Evolutionary conservation across 2,797 vertebrate genomes (phyloP).

Genomic region (Gymnothorax javanicus): DNA sequence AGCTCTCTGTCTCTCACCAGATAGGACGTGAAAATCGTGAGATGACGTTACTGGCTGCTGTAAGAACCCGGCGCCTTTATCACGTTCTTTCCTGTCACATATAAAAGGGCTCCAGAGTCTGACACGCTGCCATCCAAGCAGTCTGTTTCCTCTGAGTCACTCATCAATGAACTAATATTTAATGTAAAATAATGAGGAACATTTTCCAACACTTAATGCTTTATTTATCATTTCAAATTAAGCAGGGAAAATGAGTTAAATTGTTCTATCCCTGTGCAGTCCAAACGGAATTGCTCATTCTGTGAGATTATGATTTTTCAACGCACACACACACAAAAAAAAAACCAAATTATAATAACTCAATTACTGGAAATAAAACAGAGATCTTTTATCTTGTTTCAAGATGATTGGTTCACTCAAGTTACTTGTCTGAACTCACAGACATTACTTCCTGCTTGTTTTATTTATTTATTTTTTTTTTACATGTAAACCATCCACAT

Average conservation of each 20-base stretch:
- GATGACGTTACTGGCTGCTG: background rate
- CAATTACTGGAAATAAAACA: background rate
- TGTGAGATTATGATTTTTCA: background rate
- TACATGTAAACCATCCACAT: background rate
- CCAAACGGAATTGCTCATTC: background rate
- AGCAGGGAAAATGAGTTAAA: background rate
- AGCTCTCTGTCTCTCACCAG: background rate
- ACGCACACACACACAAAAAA: background rate
- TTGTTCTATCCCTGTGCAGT: background rate
- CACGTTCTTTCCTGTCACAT: background rate
- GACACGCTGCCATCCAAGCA: background rate
- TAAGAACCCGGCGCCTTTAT: background rate
- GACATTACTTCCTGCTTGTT: background rate
- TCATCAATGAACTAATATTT: background rate
- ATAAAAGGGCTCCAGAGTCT: background rate
- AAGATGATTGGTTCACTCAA: background rate
- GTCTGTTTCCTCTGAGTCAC: background rate
- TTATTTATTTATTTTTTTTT: background rate
- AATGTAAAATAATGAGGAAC: background rate
- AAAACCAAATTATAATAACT: background rate
- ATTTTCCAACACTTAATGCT: background rate
- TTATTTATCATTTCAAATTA: background rate
- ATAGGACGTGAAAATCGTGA: background rate
- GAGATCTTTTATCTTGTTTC: background rate
- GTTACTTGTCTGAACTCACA: background rate